These are phyloP conservation scores for Malurus cyaneus DNA, from an alignment of 2,113 vertebrate genomes.

Conservation along the genomic window DNA sequence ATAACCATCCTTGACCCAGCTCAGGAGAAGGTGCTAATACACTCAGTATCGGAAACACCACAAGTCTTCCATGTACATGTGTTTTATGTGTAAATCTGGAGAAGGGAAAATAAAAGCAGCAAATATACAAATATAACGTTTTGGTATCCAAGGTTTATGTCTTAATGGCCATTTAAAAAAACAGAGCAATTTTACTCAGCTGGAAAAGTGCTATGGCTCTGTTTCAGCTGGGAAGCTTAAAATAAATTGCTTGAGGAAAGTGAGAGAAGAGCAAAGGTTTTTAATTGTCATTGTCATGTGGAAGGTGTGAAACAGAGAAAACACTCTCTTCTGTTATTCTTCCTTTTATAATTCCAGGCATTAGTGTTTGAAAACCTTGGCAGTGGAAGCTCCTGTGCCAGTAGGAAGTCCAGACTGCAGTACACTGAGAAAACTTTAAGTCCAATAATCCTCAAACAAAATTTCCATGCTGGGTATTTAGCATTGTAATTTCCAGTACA, in stretches of 20 bases:
- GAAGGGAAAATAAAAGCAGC: background rate
- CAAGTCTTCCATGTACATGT: background rate
- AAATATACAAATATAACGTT: background rate
- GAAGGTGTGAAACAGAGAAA: background rate
- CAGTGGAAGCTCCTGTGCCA: background rate
- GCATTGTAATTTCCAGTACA: conserved; percentile 28
- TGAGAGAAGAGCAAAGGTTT: background rate
- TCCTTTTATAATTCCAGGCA: background rate
- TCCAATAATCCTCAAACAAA: conserved; percentile 36
- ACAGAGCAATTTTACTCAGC: background rate
- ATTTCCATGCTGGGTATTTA: conserved; percentile 15
- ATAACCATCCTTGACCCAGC: background rate
- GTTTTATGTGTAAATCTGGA: background rate
- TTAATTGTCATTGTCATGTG: background rate
- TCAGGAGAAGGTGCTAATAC: background rate
- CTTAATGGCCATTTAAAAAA: background rate
- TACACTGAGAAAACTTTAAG: background rate
- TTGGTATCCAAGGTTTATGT: background rate
- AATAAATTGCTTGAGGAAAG: background rate
- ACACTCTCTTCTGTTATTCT: background rate
- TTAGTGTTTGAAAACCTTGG: conserved; percentile 24
- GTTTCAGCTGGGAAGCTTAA: background rate
- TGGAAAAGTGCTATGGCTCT: background rate
- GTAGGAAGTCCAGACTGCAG: background rate
- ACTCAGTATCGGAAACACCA: background rate